phyloP scores from a whole-genome alignment of 2,797 vertebrate genomes.

The Staurois parvus region DNA sequence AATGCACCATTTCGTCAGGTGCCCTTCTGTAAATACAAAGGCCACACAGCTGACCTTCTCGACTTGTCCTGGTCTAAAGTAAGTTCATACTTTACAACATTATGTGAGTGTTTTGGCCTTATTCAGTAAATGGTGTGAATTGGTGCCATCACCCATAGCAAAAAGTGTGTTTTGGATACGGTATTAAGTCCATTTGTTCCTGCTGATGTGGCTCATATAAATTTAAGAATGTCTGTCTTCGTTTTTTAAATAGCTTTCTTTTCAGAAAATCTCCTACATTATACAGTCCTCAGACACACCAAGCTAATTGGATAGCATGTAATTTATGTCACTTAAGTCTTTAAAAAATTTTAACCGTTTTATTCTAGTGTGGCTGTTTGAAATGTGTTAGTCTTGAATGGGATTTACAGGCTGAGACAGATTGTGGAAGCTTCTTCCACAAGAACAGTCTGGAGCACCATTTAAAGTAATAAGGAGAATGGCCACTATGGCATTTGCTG shows the following conservation, averaged over 20 bases:
- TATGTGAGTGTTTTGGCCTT: too few relatives aligned
- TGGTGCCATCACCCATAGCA: too few relatives aligned
- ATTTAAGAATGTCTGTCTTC: too few relatives aligned
- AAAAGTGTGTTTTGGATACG: too few relatives aligned
- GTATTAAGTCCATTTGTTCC: too few relatives aligned
- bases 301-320: background rate
- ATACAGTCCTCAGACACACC: background rate
- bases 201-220: too few relatives aligned
- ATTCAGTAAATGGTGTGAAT: too few relatives aligned
- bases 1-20: constrained; percentile 92
- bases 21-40: constrained; percentile 99
- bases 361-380: background rate
- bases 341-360: background rate
- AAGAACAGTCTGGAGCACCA: background rate
- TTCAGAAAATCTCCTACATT: too few relatives aligned
- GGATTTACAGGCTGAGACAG: background rate
- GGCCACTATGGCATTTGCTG: background rate
- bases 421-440: background rate
- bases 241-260: too few relatives aligned
- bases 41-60: constrained; percentile 97
- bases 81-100: constrained; percentile 60
- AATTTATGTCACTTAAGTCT: background rate
- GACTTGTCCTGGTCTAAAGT: constrained; percentile 99
- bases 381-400: too few relatives aligned
- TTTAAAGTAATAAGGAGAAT: background rate